Percentiles rank a stretch among this genome's conserved stretches.
Conservation (phyloP, 2,888 invertebrate species). For the Ochropleura leucogaster region DNA sequence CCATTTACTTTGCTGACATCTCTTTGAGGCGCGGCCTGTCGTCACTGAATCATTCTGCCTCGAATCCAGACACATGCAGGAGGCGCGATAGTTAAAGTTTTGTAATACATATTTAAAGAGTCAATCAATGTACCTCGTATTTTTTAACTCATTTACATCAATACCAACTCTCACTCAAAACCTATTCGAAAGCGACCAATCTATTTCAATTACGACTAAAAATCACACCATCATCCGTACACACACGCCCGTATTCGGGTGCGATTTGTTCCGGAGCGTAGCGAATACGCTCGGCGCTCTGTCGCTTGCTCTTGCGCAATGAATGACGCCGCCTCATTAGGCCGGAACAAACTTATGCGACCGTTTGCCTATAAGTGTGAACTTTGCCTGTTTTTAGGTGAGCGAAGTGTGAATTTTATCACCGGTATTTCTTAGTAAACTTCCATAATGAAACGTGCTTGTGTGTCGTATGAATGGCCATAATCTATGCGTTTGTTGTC, state of each 20-base stretch:
- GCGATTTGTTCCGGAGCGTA: slow-evolving; percentile 86
- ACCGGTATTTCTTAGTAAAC: slow-evolving; percentile 48
- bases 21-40: too few relatives aligned
- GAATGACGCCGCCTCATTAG: slow-evolving; percentile 84
- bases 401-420: slow-evolving; percentile 49
- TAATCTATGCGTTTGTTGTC: slow-evolving; percentile 37
- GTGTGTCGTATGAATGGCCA: slow-evolving; percentile 17
- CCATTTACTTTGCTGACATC: too few relatives aligned
- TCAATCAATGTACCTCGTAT: background rate
- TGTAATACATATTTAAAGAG: background rate
- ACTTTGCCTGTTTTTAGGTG: slow-evolving; percentile 61
- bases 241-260: slow-evolving; percentile 82
- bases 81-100: background rate
- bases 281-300: slow-evolving; percentile 83
- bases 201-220: slow-evolving; percentile 70
- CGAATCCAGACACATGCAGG: background rate
- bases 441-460: slow-evolving; percentile 30
- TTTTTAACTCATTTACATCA: slow-evolving; percentile 11
- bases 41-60: too few relatives aligned
- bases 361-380: slow-evolving; percentile 60
- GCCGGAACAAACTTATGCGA: slow-evolving; percentile 81
- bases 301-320: slow-evolving; percentile 84
- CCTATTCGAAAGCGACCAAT: slow-evolving; percentile 53
- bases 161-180: slow-evolving; percentile 46
- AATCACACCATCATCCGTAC: slow-evolving; percentile 77